These are phyloP conservation scores for Macrosiphum euphorbiae DNA, from an alignment of 2,888 invertebrate species.

Conservation along the genomic window DNA sequence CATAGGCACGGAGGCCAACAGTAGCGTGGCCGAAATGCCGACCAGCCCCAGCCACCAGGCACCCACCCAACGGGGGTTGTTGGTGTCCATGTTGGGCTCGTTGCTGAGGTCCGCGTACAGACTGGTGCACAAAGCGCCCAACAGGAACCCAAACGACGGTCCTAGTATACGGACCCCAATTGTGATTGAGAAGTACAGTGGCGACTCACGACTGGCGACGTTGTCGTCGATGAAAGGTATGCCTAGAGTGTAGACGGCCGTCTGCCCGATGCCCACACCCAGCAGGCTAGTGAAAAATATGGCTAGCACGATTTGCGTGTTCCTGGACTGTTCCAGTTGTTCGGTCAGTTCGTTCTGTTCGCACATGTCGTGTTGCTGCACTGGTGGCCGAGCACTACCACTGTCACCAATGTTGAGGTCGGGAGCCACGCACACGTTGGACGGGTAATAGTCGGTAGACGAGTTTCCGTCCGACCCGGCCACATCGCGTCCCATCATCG, in stretches of 20 bases:
- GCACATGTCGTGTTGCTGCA: slow-evolving; percentile 70
- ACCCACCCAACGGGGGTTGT: slow-evolving; percentile 87
- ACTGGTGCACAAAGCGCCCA: slow-evolving; percentile 89
- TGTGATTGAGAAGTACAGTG: slow-evolving; percentile 92
- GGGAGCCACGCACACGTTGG: background rate
- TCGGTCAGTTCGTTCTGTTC: slow-evolving; percentile 76
- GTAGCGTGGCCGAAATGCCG: slow-evolving; percentile 85
- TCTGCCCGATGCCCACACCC: slow-evolving; percentile 92
- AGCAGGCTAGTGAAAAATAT: slow-evolving; percentile 90
- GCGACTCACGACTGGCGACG: slow-evolving; percentile 91
- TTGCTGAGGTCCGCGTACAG: slow-evolving; percentile 88
- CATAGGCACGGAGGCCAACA: slow-evolving; percentile 88
- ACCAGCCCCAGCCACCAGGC: slow-evolving; percentile 97
- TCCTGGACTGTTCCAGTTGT: slow-evolving; percentile 80
- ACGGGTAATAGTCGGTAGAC: slow-evolving; percentile 18
- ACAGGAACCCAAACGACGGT: slow-evolving; percentile 89
- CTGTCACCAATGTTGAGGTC: background rate
- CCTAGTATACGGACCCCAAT: slow-evolving; percentile 92
- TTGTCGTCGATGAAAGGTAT: slow-evolving; percentile 96
- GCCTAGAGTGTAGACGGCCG: slow-evolving; percentile 91
- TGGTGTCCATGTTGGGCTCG: slow-evolving; percentile 79
- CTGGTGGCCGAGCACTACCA: background rate
- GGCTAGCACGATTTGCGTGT: slow-evolving; percentile 84
- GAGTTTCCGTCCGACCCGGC: background rate
- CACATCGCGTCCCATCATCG: slow-evolving; percentile 63